Base-by-base conservation (phyloP, 2,113 vertebrate species). In the Coryphaenoides rupestris region DNA sequence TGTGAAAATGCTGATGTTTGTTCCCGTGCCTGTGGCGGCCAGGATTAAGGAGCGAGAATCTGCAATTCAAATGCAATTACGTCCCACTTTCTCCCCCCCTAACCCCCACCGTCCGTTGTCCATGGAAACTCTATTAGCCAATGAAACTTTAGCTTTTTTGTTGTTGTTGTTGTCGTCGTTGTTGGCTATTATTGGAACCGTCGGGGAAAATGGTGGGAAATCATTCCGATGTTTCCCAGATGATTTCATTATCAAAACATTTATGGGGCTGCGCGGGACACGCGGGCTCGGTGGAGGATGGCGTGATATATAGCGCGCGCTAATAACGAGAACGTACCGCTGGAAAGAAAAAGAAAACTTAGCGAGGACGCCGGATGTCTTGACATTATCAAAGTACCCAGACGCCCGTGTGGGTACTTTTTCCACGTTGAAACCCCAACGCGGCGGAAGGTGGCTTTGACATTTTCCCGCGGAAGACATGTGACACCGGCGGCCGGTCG, bases 1-100 rank as follows among this genome's bases (percentile, higher is more conserved):
- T 55, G 68, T 72, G 63, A 90, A 80, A 88, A 75, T 79, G 84
- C 87, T 88, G 85, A 88, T 81, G 80, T 80, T 81, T 81, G 72
- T 84, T 74, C 62, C 75, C 69, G 49, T 72, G 69, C 63, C 56
- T 81, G 19, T 28, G 73, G 80, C 81, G 75, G 66, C 56, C 49
- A 55, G 54, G 63, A 81, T 84, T 79, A 78, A 79, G 63, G 63
- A 46, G 22, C 66, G 52, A 69, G 60, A 78, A 86, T 81, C 78
- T 79, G 78, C 70, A 82, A 85, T 76, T 83, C 77, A 81, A 76
- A 85, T 76, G 75, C 75, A 86, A 84, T 87, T 83, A 86, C 62
- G 69, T 55, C 67, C 65, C 68, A n/a, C n/a, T n/a, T n/a, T n/a
- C 70, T 53, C 23, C 19, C 65, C 64, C 21, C 19, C 19, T 2